Conservation (phyloP, 2,888 invertebrate genomes). For the Tetanocera ferruginea region DNA sequence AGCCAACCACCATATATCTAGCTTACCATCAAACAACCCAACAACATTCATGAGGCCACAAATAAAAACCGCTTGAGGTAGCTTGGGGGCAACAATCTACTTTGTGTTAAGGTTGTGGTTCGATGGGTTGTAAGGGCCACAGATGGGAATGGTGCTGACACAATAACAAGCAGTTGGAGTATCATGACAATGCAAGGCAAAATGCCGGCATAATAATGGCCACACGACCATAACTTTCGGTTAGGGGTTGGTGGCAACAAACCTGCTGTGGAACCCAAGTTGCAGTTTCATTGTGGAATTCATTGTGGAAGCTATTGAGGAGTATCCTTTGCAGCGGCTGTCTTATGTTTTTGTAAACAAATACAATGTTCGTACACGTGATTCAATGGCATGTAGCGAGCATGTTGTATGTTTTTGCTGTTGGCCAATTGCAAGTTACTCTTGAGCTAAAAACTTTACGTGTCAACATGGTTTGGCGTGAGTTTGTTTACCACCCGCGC, state of each 20-base stretch:
- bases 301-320: neutral
- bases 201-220: slow-evolving; percentile 18
- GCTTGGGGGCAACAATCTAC: neutral
- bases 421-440: neutral
- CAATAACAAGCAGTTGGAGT: neutral
- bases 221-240: too few species aligned
- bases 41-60: slow-evolving; percentile 4
- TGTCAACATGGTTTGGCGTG: neutral
- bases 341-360: neutral
- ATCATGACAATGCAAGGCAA: neutral
- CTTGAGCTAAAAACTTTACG: too few species aligned
- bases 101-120: neutral
- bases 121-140: neutral
- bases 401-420: neutral
- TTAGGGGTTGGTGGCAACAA: too few species aligned
- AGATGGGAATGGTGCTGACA: too few species aligned
- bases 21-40: neutral
- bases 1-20: neutral
- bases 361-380: slow-evolving; percentile 13
- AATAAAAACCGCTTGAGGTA: neutral
- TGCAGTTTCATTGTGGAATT: neutral
- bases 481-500: slow-evolving; percentile 22
- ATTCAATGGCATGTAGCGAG: neutral
- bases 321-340: neutral
- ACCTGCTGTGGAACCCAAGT: neutral